A percentile compares a stretch with the other conserved stretches of the same genome.
Conservation (phyloP, 2,888 invertebrate species). For the Drosophila histrio region DNA sequence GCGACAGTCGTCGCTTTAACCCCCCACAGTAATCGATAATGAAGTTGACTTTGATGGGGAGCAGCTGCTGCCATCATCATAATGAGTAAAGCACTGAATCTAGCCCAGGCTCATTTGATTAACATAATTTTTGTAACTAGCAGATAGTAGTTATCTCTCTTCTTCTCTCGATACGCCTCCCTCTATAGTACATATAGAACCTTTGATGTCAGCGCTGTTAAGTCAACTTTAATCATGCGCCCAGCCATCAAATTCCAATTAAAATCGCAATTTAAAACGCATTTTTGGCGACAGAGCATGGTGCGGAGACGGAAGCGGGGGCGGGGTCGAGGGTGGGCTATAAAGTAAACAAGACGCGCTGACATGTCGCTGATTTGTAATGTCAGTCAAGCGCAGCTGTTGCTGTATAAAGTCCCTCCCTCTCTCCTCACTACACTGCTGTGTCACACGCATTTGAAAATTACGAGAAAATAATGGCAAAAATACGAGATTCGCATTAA, state of each 20-base stretch:
- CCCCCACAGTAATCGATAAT: conserved; percentile 66
- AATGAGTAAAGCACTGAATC: conserved; percentile 52
- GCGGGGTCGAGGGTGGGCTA: not conserved
- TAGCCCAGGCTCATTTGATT: conserved; percentile 45
- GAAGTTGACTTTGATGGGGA: conserved; percentile 51
- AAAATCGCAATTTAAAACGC: conserved; percentile 65
- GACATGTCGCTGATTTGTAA: conserved; percentile 66
- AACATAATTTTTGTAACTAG: conserved; percentile 58
- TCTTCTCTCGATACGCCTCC: not conserved
- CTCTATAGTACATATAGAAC: not conserved
- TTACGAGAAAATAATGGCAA: conserved; percentile 39
- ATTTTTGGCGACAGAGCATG: conserved; percentile 29
- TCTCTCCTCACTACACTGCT: not conserved
- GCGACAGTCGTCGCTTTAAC: conserved; percentile 36
- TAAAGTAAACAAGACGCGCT: conserved; percentile 52
- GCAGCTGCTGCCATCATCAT: conserved; percentile 53
- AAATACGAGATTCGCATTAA: conserved; percentile 28
- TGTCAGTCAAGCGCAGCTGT: conserved; percentile 74
- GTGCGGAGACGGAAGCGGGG: not conserved
- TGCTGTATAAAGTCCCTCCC: conserved; percentile 13
- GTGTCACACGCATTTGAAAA: conserved; percentile 57
- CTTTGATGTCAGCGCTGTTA: conserved; percentile 52
- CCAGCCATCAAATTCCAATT: conserved; percentile 69
- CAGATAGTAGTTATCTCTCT: not conserved
- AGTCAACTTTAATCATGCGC: conserved; percentile 66